Percentiles rank a stretch among this genome's conserved stretches.
Evolutionary conservation across 2,888 invertebrate genomes (phyloP).

Genomic region (Rotaria sp.): DNA sequence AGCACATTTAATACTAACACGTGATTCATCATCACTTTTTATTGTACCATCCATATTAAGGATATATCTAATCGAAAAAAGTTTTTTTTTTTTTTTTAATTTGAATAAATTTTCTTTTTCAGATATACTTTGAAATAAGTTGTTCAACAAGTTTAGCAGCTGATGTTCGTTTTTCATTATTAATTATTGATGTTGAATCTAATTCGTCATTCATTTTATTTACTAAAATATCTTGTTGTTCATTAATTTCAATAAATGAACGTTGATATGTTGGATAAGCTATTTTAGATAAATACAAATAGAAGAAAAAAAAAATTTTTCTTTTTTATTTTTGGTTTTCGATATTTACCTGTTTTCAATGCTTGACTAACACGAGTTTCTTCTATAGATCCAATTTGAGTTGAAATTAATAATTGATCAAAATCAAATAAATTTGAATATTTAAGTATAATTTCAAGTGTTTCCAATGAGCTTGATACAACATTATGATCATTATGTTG

Average conservation of each 20-base stretch:
- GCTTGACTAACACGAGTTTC: neutral
- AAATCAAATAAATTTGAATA: neutral
- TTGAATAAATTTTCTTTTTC: neutral
- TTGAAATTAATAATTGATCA: slow-evolving; percentile 4
- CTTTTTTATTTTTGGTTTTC: too few species aligned
- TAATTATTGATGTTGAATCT: neutral
- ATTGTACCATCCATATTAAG: neutral
- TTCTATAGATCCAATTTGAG: neutral
- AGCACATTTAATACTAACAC: slow-evolving; percentile 21
- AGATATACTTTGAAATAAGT: neutral
- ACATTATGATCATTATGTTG: slow-evolving; percentile 19
- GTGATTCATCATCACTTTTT: slow-evolving; percentile 11
- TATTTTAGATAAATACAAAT: neutral
- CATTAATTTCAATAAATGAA: neutral
- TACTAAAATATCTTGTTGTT: neutral
- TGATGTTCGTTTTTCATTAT: neutral
- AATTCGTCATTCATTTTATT: neutral
- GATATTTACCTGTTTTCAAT: neutral
- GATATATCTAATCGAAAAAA: neutral
- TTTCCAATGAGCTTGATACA: slow-evolving; percentile 22
- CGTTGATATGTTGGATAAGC: neutral
- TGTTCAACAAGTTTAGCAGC: slow-evolving; percentile 15
- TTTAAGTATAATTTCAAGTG: slow-evolving; percentile 7
- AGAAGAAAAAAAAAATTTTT: too few species aligned
- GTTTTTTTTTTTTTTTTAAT: too few species aligned